phyloP scores from a whole-genome alignment of 2,113 vertebrate species.

The Brachyistius frenatus region DNA sequence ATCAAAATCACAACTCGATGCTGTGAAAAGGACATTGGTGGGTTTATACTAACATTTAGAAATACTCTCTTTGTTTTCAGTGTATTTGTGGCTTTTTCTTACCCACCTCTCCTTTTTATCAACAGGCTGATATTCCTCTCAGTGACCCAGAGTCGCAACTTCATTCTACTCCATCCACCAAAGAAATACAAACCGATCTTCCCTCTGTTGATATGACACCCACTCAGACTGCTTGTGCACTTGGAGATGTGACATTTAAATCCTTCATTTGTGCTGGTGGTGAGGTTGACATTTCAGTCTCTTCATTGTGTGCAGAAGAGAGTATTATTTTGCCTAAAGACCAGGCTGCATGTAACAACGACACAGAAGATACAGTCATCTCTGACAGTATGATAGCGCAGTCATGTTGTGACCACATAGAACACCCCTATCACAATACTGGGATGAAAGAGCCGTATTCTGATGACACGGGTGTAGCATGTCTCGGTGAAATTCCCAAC shows the following conservation, averaged over 20 bases:
- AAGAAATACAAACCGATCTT: constrained; percentile 10
- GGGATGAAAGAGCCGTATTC: constrained; percentile 4
- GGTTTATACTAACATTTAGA: not conserved
- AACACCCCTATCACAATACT: constrained; percentile 64
- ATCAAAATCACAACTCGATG: constrained; percentile 42
- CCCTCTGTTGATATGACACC: not conserved
- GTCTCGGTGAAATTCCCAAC: constrained; percentile 1
- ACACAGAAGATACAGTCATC: constrained; percentile 41
- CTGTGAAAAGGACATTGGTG: constrained; percentile 53
- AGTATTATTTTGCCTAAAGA: constrained; percentile 56
- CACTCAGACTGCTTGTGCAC: constrained; percentile 3
- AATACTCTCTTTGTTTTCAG: not conserved
- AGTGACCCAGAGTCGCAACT: constrained; percentile 2
- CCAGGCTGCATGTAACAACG: constrained; percentile 12
- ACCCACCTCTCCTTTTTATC: not conserved
- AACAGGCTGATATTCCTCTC: constrained; percentile 43
- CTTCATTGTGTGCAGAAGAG: constrained; percentile 39
- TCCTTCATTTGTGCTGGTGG: constrained; percentile 69
- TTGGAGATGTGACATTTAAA: constrained; percentile 70
- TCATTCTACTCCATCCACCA: constrained; percentile 7
- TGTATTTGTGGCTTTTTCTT: not conserved
- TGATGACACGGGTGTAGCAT: not conserved
- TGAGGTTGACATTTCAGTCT: constrained; percentile 63
- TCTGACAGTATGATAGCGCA: constrained; percentile 42
- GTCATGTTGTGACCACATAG: constrained; percentile 46